A percentile compares a stretch with the other conserved stretches of the same genome.
Evolutionary conservation across 2,797 vertebrate species (phyloP).

Genomic region (Hemitrygon akajei): DNA sequence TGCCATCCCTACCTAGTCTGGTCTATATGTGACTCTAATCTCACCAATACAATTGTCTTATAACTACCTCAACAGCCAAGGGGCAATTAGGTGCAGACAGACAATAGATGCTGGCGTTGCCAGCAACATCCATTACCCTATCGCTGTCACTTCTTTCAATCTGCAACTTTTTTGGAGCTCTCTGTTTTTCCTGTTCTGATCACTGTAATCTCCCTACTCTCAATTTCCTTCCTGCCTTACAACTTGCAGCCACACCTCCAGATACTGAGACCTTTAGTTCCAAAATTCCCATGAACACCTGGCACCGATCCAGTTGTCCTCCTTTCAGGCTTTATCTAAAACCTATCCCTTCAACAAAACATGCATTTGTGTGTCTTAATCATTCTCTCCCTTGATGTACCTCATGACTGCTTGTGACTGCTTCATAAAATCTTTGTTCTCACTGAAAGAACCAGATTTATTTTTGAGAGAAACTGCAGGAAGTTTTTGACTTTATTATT

Average conservation of each 20-base stretch:
- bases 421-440: background rate
- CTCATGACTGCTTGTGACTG: background rate
- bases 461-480: background rate
- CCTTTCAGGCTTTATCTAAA: background rate
- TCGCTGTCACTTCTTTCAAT: background rate
- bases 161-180: background rate
- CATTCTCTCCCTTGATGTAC: background rate
- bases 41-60: too few relatives aligned
- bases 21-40: too few relatives aligned
- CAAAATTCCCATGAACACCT: background rate
- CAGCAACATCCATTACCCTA: too few relatives aligned
- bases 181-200: background rate
- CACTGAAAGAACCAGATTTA: background rate
- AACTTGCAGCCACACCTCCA: background rate
- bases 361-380: background rate
- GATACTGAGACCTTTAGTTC: too few relatives aligned
- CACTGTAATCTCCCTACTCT: background rate
- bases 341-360: background rate
- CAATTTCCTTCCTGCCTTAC: too few relatives aligned
- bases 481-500: background rate
- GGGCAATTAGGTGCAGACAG: too few relatives aligned
- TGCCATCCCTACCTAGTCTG: too few relatives aligned
- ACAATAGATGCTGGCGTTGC: too few relatives aligned
- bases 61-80: too few relatives aligned
- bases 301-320: background rate